A percentile compares a stretch with the other conserved stretches of the same genome.
Evolutionary conservation across 2,888 invertebrate species (phyloP).

Genomic region (Drosophila dives): DNA sequence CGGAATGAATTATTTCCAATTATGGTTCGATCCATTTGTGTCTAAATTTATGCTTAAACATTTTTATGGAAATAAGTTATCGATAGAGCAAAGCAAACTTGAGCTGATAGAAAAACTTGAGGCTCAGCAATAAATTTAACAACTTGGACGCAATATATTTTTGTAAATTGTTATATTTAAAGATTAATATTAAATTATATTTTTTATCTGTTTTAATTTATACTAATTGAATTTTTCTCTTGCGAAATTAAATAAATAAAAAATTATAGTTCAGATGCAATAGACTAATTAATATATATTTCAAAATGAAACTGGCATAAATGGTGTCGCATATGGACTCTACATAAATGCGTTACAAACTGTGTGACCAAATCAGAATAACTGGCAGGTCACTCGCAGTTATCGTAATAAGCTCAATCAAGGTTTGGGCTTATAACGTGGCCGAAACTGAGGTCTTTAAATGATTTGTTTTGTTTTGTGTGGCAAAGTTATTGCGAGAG

Average conservation of each 20-base stretch:
- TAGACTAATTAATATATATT: neutral
- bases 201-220: neutral
- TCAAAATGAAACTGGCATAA: neutral
- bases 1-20: neutral
- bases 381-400: constrained; percentile 4
- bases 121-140: neutral
- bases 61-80: neutral
- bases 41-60: neutral
- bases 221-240: neutral
- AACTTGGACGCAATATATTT: neutral
- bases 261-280: neutral
- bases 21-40: neutral
- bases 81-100: neutral
- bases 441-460: constrained; percentile 23
- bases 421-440: constrained; percentile 32
- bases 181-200: neutral
- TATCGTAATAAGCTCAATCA: constrained; percentile 33
- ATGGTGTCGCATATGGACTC: neutral
- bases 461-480: neutral
- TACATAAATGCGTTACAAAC: neutral
- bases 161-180: neutral
- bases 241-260: neutral
- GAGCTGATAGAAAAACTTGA: neutral
- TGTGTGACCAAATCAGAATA: constrained; percentile 13
- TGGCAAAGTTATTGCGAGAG: constrained; percentile 1